Percentiles rank a stretch among this genome's conserved stretches.
These are phyloP conservation scores for Lerista edwardsae DNA, from an alignment of 2,797 vertebrate species.

Conservation along the genomic window DNA sequence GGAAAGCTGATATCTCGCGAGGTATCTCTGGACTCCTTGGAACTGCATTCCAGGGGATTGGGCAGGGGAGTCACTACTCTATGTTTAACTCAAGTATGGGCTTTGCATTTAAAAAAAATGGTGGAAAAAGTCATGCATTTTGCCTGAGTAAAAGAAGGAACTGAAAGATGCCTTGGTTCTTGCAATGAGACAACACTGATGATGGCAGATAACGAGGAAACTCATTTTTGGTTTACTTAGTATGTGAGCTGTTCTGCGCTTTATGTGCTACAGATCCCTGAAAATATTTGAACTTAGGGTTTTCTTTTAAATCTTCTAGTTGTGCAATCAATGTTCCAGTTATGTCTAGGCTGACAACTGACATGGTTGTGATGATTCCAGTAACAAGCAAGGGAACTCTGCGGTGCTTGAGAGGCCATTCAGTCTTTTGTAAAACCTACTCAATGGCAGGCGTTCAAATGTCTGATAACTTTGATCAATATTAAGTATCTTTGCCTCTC, in stretches of 20 bases:
- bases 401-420: background rate
- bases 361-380: background rate
- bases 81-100: conserved; percentile 16
- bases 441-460: background rate
- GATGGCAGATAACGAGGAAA: conserved; percentile 27
- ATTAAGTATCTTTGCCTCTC: background rate
- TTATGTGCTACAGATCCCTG: conserved; percentile 37
- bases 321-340: background rate
- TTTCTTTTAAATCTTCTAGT: background rate
- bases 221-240: background rate
- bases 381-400: background rate
- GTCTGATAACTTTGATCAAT: background rate
- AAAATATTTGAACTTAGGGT: background rate
- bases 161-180: conserved; percentile 22
- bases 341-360: background rate
- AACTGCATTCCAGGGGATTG: conserved; percentile 12
- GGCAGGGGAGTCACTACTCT: conserved; percentile 23
- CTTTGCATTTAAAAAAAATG: conserved; percentile 26
- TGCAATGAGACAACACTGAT: conserved; percentile 23
- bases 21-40: conserved; percentile 34
- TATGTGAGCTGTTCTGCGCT: conserved; percentile 39
- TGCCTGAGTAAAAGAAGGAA: conserved; percentile 42
- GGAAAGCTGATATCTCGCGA: conserved; percentile 52
- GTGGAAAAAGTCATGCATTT: conserved; percentile 16
- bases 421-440: background rate